phyloP scores from a whole-genome alignment of 1,140 invertebrate genomes.

The Drosophila mayri region DNA sequence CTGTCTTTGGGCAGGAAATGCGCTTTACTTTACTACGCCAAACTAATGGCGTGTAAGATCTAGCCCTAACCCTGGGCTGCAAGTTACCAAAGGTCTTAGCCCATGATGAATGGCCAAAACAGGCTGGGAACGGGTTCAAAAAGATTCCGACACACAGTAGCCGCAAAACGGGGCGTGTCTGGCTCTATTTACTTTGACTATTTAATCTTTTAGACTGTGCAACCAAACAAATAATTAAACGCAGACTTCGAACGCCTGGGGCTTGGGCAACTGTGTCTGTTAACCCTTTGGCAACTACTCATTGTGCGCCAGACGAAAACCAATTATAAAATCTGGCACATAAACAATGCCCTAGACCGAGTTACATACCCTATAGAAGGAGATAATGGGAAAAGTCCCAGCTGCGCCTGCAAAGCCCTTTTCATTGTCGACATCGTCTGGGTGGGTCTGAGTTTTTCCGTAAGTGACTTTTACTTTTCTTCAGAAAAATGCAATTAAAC shows the following conservation, averaged over 20 bases:
- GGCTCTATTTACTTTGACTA: conserved; percentile 69
- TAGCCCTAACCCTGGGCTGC: conserved; percentile 19
- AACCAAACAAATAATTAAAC: conserved; percentile 43
- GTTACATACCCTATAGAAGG: conserved; percentile 5
- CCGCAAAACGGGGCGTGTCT: conserved; percentile 42
- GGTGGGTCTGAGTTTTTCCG: conserved; percentile 33
- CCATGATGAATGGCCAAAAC: conserved; percentile 54
- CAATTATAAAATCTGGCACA: conserved; percentile 72
- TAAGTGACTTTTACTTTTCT: conserved; percentile 69
- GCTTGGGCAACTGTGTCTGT: conserved; percentile 34
- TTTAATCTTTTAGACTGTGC: conserved; percentile 62
- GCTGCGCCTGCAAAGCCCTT: conserved; percentile 18
- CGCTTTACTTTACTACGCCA: conserved; percentile 57
- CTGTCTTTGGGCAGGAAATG: conserved; percentile 70
- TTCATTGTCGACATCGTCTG: conserved; percentile 31
- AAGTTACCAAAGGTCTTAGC: conserved; percentile 38
- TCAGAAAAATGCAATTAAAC: conserved; percentile 71
- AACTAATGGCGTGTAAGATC: conserved; percentile 53
- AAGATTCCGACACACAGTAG: conserved; percentile 58
- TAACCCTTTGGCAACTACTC: conserved; percentile 34
- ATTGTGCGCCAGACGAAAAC: conserved; percentile 38
- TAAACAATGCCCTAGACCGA: conserved; percentile 56
- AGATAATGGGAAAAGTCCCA: conserved; percentile 25
- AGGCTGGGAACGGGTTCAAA: conserved; percentile 13
- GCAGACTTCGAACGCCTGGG: conserved; percentile 40